phyloP scores from a whole-genome alignment of 2,888 invertebrate genomes.

The Schizaphis graminum region DNA sequence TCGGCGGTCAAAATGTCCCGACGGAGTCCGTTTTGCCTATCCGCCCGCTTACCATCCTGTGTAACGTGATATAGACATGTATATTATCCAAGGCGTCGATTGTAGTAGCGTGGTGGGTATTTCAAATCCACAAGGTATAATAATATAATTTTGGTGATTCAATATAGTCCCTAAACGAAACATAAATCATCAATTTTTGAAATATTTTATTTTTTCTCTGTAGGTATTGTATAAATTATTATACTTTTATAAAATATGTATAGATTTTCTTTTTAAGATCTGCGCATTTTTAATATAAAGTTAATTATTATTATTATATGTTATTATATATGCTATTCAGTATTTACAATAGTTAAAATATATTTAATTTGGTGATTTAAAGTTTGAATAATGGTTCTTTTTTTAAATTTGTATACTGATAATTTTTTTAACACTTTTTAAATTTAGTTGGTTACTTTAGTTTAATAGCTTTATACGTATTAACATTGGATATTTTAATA shows the following conservation, averaged over 20 bases:
- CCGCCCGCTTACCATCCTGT: background rate
- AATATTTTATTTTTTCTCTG: background rate
- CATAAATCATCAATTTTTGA: background rate
- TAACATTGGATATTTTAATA: background rate
- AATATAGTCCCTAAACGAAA: background rate
- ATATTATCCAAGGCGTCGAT: background rate
- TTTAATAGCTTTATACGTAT: background rate
- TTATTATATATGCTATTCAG: background rate
- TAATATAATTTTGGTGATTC: background rate
- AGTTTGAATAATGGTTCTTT: background rate
- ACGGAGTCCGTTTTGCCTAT: background rate
- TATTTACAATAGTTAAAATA: background rate
- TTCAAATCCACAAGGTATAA: background rate
- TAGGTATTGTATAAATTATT: background rate
- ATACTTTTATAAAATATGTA: background rate
- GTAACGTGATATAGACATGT: conserved; percentile 12
- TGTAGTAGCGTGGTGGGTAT: background rate
- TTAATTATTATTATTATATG: background rate
- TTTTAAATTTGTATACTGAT: background rate
- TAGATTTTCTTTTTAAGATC: background rate
- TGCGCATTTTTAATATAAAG: background rate
- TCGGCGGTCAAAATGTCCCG: conserved; percentile 26
- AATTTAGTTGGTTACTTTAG: background rate
- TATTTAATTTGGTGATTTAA: background rate
- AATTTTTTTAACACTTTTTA: background rate